phyloP scores from a whole-genome alignment of 2,797 vertebrate genomes.

The Chloroceryle amazona region DNA sequence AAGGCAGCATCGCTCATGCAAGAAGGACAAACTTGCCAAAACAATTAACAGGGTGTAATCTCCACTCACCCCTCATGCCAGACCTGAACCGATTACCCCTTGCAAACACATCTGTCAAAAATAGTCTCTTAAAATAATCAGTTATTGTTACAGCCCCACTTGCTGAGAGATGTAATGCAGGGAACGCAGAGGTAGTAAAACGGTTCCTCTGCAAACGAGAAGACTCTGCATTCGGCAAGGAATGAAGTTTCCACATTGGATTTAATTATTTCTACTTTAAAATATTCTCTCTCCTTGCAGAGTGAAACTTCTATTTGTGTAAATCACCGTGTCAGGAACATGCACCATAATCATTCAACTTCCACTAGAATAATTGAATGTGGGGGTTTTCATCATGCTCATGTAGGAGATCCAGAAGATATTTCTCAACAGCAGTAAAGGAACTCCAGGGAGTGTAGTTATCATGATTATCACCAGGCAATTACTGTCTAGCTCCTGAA shows the following conservation, averaged over 20 bases:
- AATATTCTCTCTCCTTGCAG: constrained; percentile 34
- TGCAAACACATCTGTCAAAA: constrained; percentile 22
- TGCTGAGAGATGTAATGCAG: background rate
- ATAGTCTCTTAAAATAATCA: background rate
- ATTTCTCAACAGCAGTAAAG: constrained; percentile 45
- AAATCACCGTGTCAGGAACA: constrained; percentile 30
- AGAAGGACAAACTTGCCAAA: background rate
- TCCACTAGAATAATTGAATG: constrained; percentile 51
- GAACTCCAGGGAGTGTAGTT: constrained; percentile 62
- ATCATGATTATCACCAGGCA: constrained; percentile 67
- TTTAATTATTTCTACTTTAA: constrained; percentile 62
- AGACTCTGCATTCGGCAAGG: background rate
- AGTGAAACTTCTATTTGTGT: constrained; percentile 47
- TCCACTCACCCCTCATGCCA: background rate
- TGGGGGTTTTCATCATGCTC: constrained; percentile 7
- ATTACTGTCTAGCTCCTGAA: constrained; percentile 57
- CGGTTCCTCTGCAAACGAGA: background rate
- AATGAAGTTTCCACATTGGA: background rate
- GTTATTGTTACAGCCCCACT: background rate
- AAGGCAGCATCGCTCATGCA: background rate
- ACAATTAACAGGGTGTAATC: constrained; percentile 15
- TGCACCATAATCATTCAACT: constrained; percentile 52
- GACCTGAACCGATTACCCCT: background rate
- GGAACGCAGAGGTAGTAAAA: background rate
- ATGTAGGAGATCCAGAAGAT: constrained; percentile 35